Evolutionary conservation across 2,797 vertebrate genomes (phyloP).

Genomic region (Botia almorhae): DNA sequence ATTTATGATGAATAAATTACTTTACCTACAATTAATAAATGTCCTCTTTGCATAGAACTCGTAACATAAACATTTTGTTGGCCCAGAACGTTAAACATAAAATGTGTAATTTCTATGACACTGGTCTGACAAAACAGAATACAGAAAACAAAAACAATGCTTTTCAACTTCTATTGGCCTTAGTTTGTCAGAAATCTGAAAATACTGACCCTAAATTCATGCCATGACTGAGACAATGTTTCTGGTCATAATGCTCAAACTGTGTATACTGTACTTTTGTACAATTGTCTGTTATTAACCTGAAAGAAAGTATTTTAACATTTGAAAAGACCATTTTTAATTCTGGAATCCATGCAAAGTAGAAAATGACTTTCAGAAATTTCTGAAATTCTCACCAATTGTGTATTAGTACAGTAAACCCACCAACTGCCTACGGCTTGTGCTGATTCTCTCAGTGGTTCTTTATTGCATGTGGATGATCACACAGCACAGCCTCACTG

Average conservation of each 20-base stretch:
- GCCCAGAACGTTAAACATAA: background rate
- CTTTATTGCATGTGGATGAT: background rate
- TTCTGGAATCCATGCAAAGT: background rate
- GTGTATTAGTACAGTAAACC: conserved; percentile 3
- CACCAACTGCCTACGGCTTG: background rate
- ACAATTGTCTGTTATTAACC: background rate
- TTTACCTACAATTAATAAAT: conserved; percentile 26
- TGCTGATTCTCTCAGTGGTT: background rate
- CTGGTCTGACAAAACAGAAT: no score
- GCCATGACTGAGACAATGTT: background rate
- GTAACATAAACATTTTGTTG: background rate
- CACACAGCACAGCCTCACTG: no score
- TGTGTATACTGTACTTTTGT: background rate
- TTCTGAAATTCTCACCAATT: background rate
- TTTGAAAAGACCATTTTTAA: background rate
- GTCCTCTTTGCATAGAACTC: conserved; percentile 42
- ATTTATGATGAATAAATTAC: conserved; percentile 49
- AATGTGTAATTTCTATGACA: background rate
- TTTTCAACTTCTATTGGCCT: background rate
- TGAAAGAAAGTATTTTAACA: background rate
- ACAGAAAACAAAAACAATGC: no score
- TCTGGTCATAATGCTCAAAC: background rate
- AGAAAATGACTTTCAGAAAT: background rate
- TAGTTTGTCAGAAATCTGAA: background rate
- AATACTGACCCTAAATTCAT: background rate